phyloP scores from a whole-genome alignment of 2,797 vertebrate species.

The Sparidentex hasta region DNA sequence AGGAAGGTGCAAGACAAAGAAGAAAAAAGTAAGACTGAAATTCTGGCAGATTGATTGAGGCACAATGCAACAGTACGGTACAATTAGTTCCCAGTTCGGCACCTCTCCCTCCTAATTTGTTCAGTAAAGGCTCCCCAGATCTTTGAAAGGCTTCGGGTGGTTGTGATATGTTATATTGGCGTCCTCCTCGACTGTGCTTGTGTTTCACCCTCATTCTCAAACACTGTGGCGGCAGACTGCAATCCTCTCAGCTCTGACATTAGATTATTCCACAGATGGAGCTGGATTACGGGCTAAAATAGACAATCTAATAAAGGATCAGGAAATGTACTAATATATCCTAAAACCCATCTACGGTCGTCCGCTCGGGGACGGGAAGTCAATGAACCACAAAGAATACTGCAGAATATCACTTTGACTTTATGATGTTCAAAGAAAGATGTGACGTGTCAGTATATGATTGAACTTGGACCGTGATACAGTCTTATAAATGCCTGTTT shows the following conservation, averaged over 20 bases:
- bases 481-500: not conserved
- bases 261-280: slow-evolving; percentile 64
- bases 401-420: not conserved
- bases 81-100: too few relatives aligned
- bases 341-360: slow-evolving; percentile 29
- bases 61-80: too few relatives aligned
- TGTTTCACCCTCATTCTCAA: slow-evolving; percentile 20
- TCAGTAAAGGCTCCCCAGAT: too few relatives aligned
- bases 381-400: not conserved
- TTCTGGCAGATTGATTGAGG: too few relatives aligned
- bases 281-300: slow-evolving; percentile 58
- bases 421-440: slow-evolving; percentile 31
- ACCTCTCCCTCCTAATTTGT: too few relatives aligned
- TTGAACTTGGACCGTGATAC: not conserved
- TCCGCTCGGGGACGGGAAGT: slow-evolving; percentile 28
- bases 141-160: too few relatives aligned
- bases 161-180: too few relatives aligned
- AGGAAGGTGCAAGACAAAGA: too few relatives aligned
- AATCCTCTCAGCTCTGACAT: slow-evolving; percentile 48
- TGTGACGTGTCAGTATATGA: not conserved
- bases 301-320: slow-evolving; percentile 51
- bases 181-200: slow-evolving; percentile 8
- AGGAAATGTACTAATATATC: slow-evolving; percentile 53
- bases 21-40: too few relatives aligned
- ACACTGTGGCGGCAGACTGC: slow-evolving; percentile 52